A percentile compares a stretch with the other conserved stretches of the same genome.
Evolutionary conservation across 2,888 invertebrate species (phyloP).

Genomic region (Lymantria monacha): DNA sequence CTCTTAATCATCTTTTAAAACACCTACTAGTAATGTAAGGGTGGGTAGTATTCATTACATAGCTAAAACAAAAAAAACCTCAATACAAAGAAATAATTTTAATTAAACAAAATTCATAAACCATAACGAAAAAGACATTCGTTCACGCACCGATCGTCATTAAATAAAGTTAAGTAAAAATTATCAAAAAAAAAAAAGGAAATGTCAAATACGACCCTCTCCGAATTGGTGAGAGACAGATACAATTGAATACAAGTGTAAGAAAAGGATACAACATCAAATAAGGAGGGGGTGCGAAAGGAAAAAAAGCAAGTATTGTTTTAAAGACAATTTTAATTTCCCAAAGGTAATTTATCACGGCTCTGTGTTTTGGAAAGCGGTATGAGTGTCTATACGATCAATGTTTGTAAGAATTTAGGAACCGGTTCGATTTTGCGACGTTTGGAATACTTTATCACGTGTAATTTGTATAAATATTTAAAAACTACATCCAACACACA

Average conservation of each 20-base stretch:
- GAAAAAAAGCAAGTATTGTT: conserved; percentile 75
- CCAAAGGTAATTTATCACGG: conserved; percentile 80
- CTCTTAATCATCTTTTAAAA: too few relatives aligned
- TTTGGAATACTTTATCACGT: not conserved
- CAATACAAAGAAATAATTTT: conserved; percentile 1
- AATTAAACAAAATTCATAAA: conserved; percentile 13
- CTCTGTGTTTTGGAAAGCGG: conserved; percentile 52
- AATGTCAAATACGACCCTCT: conserved; percentile 32
- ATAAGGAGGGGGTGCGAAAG: conserved; percentile 46
- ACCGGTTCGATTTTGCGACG: conserved; percentile 4
- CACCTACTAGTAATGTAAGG: too few relatives aligned
- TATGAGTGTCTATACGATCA: conserved; percentile 46
- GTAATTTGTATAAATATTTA: too few relatives aligned
- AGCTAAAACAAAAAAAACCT: too few relatives aligned
- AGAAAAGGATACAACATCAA: conserved; percentile 18
- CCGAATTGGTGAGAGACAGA: conserved; percentile 26
- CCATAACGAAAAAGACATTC: conserved; percentile 20
- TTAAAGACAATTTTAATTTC: conserved; percentile 82
- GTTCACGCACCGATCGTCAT: conserved; percentile 23
- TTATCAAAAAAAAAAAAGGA: conserved; percentile 19
- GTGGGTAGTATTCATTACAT: too few relatives aligned
- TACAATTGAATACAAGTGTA: conserved; percentile 8
- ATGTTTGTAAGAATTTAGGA: conserved; percentile 46
- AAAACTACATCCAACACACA: too few relatives aligned
- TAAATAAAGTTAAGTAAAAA: conserved; percentile 24